A percentile compares a stretch with the other conserved stretches of the same genome.
phyloP scores from a whole-genome alignment of 2,888 invertebrate species.

The Linyphia triangularis region DNA sequence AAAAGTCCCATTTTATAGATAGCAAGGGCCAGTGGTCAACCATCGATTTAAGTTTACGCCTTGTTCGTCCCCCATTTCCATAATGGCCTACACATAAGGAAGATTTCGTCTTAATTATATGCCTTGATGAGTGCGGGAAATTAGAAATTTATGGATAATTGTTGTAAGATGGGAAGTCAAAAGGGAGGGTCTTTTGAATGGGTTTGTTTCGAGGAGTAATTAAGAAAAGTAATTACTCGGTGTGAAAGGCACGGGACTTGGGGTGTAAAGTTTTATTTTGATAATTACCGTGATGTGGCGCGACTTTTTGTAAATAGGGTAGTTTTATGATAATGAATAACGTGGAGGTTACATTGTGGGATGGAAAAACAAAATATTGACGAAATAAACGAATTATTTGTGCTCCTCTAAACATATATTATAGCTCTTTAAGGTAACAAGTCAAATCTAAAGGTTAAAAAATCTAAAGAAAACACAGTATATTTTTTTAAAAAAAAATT shows the following conservation, averaged over 20 bases:
- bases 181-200: conserved; percentile 3
- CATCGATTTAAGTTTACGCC: conserved; percentile 25
- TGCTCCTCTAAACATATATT: background rate
- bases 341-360: background rate
- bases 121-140: conserved; percentile 50
- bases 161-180: background rate
- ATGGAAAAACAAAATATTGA: background rate
- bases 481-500: no score
- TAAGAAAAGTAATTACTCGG: conserved; percentile 45
- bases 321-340: background rate
- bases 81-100: conserved; percentile 50
- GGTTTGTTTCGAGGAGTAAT: conserved; percentile 1
- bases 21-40: conserved; percentile 21
- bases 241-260: background rate
- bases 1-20: background rate
- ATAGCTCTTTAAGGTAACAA: no score
- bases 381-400: background rate
- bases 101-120: conserved; percentile 61
- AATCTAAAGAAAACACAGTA: no score
- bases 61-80: conserved; percentile 42
- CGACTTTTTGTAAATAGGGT: no score
- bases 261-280: conserved; percentile 27
- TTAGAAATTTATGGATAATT: conserved; percentile 63
- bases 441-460: no score
- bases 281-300: background rate